Base-by-base conservation (phyloP, 2,888 invertebrate genomes). In the Molanna angustata region DNA sequence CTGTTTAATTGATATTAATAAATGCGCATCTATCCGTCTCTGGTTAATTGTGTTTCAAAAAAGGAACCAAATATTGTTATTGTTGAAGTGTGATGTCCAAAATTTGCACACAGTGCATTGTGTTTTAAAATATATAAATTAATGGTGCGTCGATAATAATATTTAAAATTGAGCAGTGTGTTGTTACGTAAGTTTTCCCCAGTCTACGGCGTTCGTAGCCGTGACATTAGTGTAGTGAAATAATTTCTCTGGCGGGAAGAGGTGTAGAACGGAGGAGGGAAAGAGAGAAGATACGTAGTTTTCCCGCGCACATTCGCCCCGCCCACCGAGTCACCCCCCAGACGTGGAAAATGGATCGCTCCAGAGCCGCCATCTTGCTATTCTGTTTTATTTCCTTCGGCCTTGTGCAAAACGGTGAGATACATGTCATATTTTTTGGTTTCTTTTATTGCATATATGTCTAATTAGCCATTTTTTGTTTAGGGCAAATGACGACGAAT, bases 321-420 rank as follows among this genome's bases (percentile, higher is more conserved):
- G 54, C 49, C 45, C 41, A 48, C 47, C 41, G 37, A n/a, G 43
- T 21, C 43, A 19, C 52, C 47, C 46, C 46, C 44, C 39, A 21
- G 31, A 31, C 27, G 27, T 32, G 37, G 52, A 49, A 52, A 52
- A 57, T 57, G 57, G 53, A 54, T 41, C 57, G 57, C 20, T 35
- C 50, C 41, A 14, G 20, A 35, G 48, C 51, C 16, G 53, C 54
- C 54, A 54, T 53, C 39, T 49, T 49, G 45, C 40, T 58, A 31
- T 48, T 58, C 32, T 51, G 49, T 31, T 41, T 56, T 35, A 18
- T 54, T 13, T 52, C 48, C 49, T 42, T 49, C 22, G 40, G 53
- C 14, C 48, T 54, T 11, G 49, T 54, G 32, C 56, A 58, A 33
- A 53, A 52, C 27, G 56, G 58, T 58, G 46, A 51, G 51, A 49